Evolutionary conservation across 2,113 vertebrate species (phyloP).

Genomic region (Muntiacus muntjak): DNA sequence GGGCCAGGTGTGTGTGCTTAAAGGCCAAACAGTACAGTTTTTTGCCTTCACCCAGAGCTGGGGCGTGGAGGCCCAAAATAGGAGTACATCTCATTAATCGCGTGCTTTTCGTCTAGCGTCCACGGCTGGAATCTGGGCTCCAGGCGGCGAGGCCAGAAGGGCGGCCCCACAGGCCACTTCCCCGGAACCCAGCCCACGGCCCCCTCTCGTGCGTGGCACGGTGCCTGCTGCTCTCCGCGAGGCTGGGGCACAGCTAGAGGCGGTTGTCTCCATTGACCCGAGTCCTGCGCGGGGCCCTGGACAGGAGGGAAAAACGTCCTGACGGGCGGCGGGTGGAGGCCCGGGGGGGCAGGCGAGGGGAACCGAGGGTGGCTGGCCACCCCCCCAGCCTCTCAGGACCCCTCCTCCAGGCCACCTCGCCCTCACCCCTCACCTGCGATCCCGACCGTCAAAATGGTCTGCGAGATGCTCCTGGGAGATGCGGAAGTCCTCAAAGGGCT

Average conservation of each 20-base stretch:
- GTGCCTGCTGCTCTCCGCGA: conserved; percentile 81
- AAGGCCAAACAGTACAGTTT: conserved; percentile 43
- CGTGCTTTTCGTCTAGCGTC: conserved; percentile 70
- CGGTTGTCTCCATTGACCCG: conserved; percentile 95
- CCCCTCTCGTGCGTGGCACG: conserved; percentile 87
- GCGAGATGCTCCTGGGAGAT: conserved; percentile 91
- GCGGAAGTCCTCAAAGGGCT: conserved; percentile 92
- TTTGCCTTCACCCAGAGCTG: conserved; percentile 38
- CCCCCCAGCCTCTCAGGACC: not conserved
- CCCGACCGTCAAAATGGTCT: conserved; percentile 91
- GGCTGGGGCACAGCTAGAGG: conserved; percentile 79
- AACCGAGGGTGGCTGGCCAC: not conserved
- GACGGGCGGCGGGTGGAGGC: not conserved
- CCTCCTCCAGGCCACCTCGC: not conserved
- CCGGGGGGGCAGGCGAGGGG: not conserved
- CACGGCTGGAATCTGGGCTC: conserved; percentile 80
- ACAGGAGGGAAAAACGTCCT: conserved; percentile 15
- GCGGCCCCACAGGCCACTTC: conserved; percentile 90
- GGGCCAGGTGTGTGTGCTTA: conserved; percentile 44
- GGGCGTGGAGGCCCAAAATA: conserved; percentile 44
- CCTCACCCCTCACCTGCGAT: conserved; percentile 83
- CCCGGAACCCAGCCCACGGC: conserved; percentile 91
- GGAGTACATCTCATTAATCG: conserved; percentile 61
- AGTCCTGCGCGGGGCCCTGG: conserved; percentile 90
- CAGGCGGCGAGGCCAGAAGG: conserved; percentile 84